A percentile compares a stretch with the other conserved stretches of the same genome.
phyloP scores from a whole-genome alignment of 2,888 invertebrate species.

The Agrilus biguttatus region DNA sequence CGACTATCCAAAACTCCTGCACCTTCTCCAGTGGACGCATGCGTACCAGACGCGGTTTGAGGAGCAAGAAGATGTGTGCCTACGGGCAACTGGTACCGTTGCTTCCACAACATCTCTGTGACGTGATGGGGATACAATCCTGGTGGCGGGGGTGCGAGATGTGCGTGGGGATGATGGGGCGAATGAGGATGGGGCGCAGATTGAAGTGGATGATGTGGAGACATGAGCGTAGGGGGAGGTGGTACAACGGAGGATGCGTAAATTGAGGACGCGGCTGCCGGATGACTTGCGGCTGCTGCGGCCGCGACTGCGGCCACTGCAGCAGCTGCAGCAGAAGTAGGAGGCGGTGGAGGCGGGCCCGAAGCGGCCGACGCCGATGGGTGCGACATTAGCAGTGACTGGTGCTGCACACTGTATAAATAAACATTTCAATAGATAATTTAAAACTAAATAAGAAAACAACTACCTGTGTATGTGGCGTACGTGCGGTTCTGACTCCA shows the following conservation, averaged over 20 bases:
- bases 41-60: slow-evolving; percentile 20
- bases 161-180: slow-evolving; percentile 24
- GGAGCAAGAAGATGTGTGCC: slow-evolving; percentile 33
- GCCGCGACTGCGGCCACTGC: slow-evolving; percentile 14
- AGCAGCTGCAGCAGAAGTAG: slow-evolving; percentile 28
- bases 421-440: no score
- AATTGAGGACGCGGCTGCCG: slow-evolving; percentile 17
- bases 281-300: slow-evolving; percentile 18
- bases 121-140: slow-evolving; percentile 28
- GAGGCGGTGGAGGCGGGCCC: slow-evolving; percentile 14
- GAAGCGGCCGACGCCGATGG: slow-evolving; percentile 28
- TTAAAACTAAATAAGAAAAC: no score
- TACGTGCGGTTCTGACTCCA: slow-evolving; percentile 36
- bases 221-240: slow-evolving; percentile 25
- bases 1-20: neutral
- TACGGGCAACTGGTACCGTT: slow-evolving; percentile 40
- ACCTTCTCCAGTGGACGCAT: slow-evolving; percentile 30
- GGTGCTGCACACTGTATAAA: slow-evolving; percentile 38
- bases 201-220: slow-evolving; percentile 18
- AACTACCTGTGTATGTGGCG: slow-evolving; percentile 37
- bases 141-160: slow-evolving; percentile 20
- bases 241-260: slow-evolving; percentile 16
- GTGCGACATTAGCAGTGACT: slow-evolving; percentile 44
- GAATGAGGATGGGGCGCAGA: slow-evolving; percentile 28
- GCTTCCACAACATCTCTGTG: slow-evolving; percentile 45